These are phyloP conservation scores for Rhegmatorhina hoffmannsi DNA, from an alignment of 2,113 vertebrate species.

Conservation along the genomic window DNA sequence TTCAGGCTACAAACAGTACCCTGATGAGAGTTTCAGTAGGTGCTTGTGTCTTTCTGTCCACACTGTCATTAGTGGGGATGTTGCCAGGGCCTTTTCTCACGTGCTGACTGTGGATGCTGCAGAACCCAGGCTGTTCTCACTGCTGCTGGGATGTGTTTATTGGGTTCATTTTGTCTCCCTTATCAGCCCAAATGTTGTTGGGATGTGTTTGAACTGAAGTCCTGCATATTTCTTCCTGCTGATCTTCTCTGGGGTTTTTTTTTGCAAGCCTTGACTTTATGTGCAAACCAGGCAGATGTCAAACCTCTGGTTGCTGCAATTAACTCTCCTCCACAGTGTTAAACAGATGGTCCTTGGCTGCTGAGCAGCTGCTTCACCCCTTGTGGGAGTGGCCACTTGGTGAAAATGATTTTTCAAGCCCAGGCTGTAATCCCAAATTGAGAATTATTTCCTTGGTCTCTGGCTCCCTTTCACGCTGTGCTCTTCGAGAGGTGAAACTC, in stretches of 20 bases:
- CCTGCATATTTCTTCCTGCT: background rate
- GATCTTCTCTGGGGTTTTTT: background rate
- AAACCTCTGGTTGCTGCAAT: background rate
- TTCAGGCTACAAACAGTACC: accelerated
- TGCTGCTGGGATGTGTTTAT: background rate
- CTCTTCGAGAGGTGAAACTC: background rate
- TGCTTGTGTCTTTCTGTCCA: background rate
- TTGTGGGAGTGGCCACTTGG: background rate
- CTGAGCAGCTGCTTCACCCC: background rate
- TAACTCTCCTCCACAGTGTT: background rate
- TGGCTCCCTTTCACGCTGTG: accelerated
- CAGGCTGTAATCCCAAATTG: background rate
- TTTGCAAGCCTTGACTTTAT: background rate
- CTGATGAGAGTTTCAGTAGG: background rate
- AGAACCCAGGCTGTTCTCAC: background rate
- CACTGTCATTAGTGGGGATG: accelerated
- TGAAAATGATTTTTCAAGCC: background rate
- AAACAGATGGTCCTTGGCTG: background rate
- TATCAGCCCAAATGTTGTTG: background rate
- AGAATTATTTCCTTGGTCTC: background rate
- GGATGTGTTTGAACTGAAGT: background rate
- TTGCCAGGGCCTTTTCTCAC: background rate
- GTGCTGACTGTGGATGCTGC: background rate
- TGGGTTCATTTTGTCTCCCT: background rate
- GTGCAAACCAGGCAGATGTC: background rate